These are phyloP conservation scores for Atta texana DNA, from an alignment of 1,140 invertebrate genomes.

Conservation along the genomic window DNA sequence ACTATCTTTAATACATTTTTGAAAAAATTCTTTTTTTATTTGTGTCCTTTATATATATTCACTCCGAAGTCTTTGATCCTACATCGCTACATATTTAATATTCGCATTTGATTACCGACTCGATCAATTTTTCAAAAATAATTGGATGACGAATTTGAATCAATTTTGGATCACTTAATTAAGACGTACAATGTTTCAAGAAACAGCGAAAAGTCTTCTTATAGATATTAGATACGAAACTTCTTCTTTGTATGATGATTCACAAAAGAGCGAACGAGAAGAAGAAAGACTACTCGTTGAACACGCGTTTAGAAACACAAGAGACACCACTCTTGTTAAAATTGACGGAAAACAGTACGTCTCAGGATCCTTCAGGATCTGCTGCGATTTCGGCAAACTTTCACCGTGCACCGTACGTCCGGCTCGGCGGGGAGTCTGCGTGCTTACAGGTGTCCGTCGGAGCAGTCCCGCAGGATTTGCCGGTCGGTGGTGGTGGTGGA, in stretches of 20 bases:
- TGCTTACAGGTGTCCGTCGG: constrained; percentile 76
- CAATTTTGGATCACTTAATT: not conserved
- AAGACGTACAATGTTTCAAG: not conserved
- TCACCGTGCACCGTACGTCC: constrained; percentile 64
- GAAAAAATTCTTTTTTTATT: not conserved
- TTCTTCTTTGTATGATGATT: not conserved
- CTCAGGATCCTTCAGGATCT: constrained; percentile 67
- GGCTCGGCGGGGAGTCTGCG: constrained; percentile 74
- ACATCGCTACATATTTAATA: not conserved
- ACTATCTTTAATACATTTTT: not conserved
- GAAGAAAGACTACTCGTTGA: not conserved
- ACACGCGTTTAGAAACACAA: constrained; percentile 24
- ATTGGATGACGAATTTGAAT: not conserved
- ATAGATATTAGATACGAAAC: not conserved
- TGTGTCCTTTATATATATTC: not conserved
- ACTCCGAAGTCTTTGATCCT: not conserved
- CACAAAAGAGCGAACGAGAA: not conserved
- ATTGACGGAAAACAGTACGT: constrained; percentile 36
- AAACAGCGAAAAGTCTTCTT: not conserved
- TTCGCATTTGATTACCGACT: not conserved
- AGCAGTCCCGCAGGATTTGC: constrained; percentile 75
- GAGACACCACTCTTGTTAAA: constrained; percentile 5
- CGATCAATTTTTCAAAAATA: constrained; percentile 18
- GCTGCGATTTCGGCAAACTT: constrained; percentile 69
- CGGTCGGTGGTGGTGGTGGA: constrained; percentile 71